Evolutionary conservation across 2,797 vertebrate genomes (phyloP).

Genomic region (Gymnopithys bicolor): DNA sequence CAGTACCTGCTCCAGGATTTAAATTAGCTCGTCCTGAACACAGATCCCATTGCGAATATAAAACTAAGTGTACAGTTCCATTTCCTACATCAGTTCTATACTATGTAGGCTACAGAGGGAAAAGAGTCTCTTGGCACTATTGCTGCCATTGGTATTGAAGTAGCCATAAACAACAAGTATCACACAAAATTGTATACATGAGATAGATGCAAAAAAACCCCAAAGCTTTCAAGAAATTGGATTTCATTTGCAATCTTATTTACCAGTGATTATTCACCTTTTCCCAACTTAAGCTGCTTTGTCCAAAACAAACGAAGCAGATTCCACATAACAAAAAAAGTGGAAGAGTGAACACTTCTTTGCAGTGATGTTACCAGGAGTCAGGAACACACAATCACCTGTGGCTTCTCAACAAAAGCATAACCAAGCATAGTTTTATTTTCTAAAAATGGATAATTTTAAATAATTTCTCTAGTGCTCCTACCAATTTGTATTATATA

Average conservation of each 20-base stretch:
- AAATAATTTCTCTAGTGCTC: not conserved
- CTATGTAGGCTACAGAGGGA: not conserved
- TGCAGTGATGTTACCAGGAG: accelerated
- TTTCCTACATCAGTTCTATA: not conserved
- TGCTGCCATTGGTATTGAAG: not conserved
- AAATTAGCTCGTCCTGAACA: not conserved
- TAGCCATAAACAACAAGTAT: not conserved
- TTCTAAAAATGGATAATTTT: not conserved
- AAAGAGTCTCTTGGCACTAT: not conserved
- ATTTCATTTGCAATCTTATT: not conserved
- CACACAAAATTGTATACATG: not conserved
- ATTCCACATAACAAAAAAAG: not conserved
- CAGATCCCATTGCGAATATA: not conserved
- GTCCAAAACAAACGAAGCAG: not conserved
- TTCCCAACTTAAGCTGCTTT: not conserved
- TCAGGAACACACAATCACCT: not conserved
- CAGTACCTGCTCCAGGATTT: not conserved
- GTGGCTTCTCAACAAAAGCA: not conserved
- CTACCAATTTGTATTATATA: not conserved
- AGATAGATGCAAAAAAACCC: not conserved
- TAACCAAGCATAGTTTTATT: not conserved
- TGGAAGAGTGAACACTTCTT: not conserved
- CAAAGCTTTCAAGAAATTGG: not conserved
- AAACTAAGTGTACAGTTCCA: not conserved
- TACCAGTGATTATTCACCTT: not conserved